Conservation (phyloP, 2,797 vertebrate genomes). For the Poecilia picta region DNA sequence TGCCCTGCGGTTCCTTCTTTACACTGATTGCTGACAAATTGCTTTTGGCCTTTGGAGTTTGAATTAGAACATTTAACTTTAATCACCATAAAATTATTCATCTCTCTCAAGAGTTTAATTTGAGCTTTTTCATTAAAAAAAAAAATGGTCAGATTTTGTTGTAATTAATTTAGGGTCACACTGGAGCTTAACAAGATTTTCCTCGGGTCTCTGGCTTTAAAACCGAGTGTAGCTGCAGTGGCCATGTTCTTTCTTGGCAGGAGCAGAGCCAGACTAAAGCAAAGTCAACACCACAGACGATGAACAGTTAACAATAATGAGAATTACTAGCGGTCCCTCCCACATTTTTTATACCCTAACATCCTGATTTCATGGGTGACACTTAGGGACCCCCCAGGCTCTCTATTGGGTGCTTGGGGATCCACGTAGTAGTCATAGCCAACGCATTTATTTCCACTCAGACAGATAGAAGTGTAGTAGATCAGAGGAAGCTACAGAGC, state of each 20-base stretch:
- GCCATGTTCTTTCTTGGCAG: conserved; percentile 62
- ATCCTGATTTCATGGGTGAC: conserved; percentile 90
- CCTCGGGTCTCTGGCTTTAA: conserved; percentile 39
- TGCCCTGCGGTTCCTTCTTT: conserved; percentile 72
- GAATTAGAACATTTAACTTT: conserved; percentile 51
- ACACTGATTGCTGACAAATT: conserved; percentile 81
- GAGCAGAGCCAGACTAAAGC: conserved; percentile 62
- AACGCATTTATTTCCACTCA: conserved; percentile 53
- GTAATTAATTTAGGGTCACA: conserved; percentile 70
- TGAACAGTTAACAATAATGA: conserved; percentile 84
- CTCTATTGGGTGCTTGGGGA: conserved; percentile 80
- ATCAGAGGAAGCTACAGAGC: neutral
- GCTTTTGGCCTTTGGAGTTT: conserved; percentile 78
- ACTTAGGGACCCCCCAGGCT: conserved; percentile 85
- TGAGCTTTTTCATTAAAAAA: conserved; percentile 30
- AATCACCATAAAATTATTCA: conserved; percentile 62
- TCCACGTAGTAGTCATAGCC: conserved; percentile 74
- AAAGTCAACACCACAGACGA: conserved; percentile 78
- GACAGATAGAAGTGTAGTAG: neutral
- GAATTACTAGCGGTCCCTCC: conserved; percentile 86
- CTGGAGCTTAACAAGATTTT: conserved; percentile 61
- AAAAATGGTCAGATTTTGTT: conserved; percentile 53
- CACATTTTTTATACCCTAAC: conserved; percentile 88
- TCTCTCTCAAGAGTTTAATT: conserved; percentile 47
- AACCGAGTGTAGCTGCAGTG: conserved; percentile 31